Evolutionary conservation across 1,140 invertebrate genomes (phyloP), one percentile per base, ranked within the genome.

Genomic region (Drosophila nannoptera): DNA sequence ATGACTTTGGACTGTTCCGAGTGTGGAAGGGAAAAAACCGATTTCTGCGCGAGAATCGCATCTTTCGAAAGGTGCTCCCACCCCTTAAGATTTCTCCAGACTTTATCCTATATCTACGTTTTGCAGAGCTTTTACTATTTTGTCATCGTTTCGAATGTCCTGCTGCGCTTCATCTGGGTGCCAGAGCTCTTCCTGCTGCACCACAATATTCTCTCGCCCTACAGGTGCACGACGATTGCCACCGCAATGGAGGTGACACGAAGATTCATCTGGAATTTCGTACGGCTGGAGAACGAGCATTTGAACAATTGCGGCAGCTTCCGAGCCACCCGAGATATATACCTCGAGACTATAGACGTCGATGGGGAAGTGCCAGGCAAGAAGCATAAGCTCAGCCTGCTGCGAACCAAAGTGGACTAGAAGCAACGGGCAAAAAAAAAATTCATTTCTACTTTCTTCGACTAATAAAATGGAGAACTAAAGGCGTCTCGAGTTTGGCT

Each of bases 1-100:
- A 97, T 94, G 98, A 99, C 91, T 99, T 97, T 96, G 97, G 98
- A 7, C 90, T 99, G n/a, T 94, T 98, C 59, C 95, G 96, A 81
- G 93, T 92, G 48, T 94, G 93, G 61, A 93, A 94, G 8, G 93
- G 94, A 0, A 94, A 97, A 89, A 96, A 97, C 87, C 91, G 90
- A 68, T 93, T 95, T 78, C 90, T 95, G 0, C 87, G 94, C 4
- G 93, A 95, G 77, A 93, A 95, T 87, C 93, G 94, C 38, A 92
- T 95, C 1, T 95, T 95, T 81, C 93, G 93, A 4, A 78, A 73
- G 75, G 78, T 84, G 38, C 31, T 42, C 16, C 4, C 4, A 0
- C 8, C 5, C n/a, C 22, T 6, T 9, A 0, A 16, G 5, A 11
- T 7, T 14, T 9, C 40, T 12, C 40, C 14, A 6, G 14, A 42